Evolutionary conservation across 2,888 invertebrate species (phyloP).

Genomic region (Hoplodrina ambigua): DNA sequence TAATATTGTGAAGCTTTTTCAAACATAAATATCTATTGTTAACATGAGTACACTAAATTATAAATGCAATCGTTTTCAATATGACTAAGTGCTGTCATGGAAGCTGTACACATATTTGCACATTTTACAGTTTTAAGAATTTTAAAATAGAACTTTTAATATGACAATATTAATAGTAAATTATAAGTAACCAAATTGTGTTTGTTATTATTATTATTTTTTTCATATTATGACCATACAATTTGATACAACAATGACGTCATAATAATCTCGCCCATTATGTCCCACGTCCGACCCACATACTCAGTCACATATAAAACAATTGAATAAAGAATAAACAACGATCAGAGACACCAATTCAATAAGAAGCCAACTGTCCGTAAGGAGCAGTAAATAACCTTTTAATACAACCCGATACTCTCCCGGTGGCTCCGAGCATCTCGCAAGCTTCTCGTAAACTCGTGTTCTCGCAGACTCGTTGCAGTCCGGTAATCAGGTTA

Average conservation of each 20-base stretch:
- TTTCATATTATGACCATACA: background rate
- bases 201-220: no score
- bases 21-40: no score
- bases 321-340: slow-evolving; percentile 44
- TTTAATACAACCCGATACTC: slow-evolving; percentile 28
- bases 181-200: no score
- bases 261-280: background rate
- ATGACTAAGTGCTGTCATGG: no score
- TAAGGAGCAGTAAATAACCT: slow-evolving; percentile 60
- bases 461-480: slow-evolving; percentile 10
- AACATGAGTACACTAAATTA: no score
- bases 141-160: no score
- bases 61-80: no score
- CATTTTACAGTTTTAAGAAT: no score
- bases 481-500: slow-evolving; percentile 63
- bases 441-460: slow-evolving; percentile 17
- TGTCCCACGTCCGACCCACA: background rate
- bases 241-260: background rate
- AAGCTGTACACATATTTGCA: no score
- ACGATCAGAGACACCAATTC: slow-evolving; percentile 30
- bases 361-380: slow-evolving; percentile 49
- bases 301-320: slow-evolving; percentile 11
- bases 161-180: no score
- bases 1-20: no score
- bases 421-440: background rate